Evolutionary conservation across 2,888 invertebrate genomes (phyloP).

Genomic region (Rhopalosiphum nymphaeae): DNA sequence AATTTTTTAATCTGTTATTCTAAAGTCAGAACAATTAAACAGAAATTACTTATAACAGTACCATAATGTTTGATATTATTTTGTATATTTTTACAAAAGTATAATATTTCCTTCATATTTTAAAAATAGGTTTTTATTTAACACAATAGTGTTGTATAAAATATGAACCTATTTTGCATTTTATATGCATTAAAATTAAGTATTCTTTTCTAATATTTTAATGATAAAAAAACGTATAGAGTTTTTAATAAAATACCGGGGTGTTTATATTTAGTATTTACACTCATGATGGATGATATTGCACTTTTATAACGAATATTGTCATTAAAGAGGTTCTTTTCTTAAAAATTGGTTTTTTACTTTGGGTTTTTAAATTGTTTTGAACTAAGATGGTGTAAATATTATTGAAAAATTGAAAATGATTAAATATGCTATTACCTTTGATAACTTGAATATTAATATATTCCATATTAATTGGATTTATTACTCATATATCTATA

Average conservation of each 20-base stretch:
- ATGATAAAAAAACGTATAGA: slow-evolving; percentile 3
- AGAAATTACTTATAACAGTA: background rate
- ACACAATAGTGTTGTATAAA: background rate
- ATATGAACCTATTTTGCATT: background rate
- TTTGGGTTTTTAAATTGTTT: background rate
- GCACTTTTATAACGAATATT: background rate
- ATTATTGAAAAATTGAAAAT: background rate
- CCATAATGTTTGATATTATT: background rate
- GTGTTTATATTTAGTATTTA: background rate
- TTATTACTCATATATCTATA: too few species aligned
- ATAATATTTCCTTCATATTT: background rate
- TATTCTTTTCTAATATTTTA: background rate
- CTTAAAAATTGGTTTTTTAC: background rate
- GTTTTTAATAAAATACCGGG: background rate
- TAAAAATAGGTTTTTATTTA: background rate
- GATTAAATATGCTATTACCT: background rate
- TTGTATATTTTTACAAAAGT: background rate
- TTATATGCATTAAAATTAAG: background rate
- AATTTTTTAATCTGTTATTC: background rate
- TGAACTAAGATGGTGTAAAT: background rate
- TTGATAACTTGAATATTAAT: too few species aligned
- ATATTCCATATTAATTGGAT: too few species aligned
- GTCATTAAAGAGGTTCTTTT: background rate
- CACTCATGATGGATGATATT: background rate
- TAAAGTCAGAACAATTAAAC: background rate